A percentile compares a stretch with the other conserved stretches of the same genome.
Evolutionary conservation across 1,140 invertebrate genomes (phyloP).

Genomic region (Bombyx mandarina): DNA sequence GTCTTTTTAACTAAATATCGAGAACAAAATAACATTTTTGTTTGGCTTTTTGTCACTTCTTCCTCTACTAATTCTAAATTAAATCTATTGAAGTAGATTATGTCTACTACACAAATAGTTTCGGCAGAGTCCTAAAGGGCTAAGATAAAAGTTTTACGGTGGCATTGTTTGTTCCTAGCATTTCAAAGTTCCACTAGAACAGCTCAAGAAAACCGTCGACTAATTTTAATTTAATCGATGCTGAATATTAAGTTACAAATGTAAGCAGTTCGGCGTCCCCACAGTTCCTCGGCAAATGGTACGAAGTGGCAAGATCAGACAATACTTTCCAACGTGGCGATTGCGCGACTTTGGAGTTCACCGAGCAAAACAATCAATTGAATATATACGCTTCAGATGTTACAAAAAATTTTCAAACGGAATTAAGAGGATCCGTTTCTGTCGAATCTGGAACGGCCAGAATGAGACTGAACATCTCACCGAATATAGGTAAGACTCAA

Average conservation of each 20-base stretch:
- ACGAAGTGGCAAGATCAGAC: constrained; percentile 22
- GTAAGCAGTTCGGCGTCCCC: constrained; percentile 6
- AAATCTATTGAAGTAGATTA: too few relatives aligned
- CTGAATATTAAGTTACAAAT: background rate
- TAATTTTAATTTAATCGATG: too few relatives aligned
- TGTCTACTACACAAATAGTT: too few relatives aligned
- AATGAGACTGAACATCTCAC: constrained; percentile 17
- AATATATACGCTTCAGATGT: constrained; percentile 18
- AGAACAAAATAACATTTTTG: too few relatives aligned
- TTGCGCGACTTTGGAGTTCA: constrained; percentile 27
- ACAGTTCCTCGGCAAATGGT: constrained; percentile 42
- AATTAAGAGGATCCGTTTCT: constrained; percentile 14
- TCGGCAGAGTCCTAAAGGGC: too few relatives aligned
- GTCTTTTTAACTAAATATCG: too few relatives aligned
- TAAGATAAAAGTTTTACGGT: too few relatives aligned
- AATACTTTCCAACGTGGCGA: constrained; percentile 21
- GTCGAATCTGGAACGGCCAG: constrained; percentile 19
- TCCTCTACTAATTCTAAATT: too few relatives aligned
- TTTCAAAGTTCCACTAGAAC: too few relatives aligned
- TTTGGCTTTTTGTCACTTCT: too few relatives aligned
- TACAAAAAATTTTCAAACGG: constrained; percentile 33
- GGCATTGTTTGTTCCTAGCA: too few relatives aligned
- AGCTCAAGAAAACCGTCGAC: too few relatives aligned
- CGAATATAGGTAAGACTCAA: background rate
- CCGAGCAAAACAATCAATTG: constrained; percentile 5